These are phyloP conservation scores for Tenthredo scrophulariae DNA, from an alignment of 2,888 invertebrate genomes.

Conservation along the genomic window DNA sequence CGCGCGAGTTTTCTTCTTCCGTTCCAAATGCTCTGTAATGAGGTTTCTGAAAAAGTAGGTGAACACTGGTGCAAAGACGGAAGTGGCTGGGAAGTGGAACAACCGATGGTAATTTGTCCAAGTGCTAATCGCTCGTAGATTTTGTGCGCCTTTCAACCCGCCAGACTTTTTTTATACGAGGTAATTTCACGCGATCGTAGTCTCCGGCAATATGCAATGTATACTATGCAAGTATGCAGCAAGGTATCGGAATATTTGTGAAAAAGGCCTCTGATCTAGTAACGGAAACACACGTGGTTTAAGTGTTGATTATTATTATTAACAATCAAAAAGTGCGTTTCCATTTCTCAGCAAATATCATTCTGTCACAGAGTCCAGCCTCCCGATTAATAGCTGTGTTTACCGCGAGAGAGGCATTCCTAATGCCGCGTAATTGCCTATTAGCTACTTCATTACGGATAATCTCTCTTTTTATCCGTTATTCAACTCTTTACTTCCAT, in stretches of 20 bases:
- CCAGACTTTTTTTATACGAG: neutral
- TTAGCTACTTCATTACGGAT: conserved; percentile 49
- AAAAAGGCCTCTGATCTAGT: neutral
- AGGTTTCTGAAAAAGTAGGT: conserved; percentile 28
- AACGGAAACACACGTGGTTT: neutral
- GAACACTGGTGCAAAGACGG: conserved; percentile 32
- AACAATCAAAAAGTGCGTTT: conserved; percentile 17
- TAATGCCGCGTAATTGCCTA: conserved; percentile 67
- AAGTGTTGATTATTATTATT: neutral
- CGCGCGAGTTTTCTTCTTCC: conserved; percentile 25
- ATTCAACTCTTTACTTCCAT: conserved; percentile 6
- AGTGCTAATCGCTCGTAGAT: conserved; percentile 39
- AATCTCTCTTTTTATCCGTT: conserved; percentile 6
- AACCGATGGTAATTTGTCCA: conserved; percentile 31
- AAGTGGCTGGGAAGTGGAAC: conserved; percentile 45
- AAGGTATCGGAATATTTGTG: neutral
- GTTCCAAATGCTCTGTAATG: conserved; percentile 40
- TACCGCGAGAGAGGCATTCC: conserved; percentile 63
- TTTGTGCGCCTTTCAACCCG: neutral
- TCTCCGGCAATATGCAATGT: neutral
- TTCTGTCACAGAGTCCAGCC: neutral
- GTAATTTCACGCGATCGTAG: neutral
- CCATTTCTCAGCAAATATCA: conserved; percentile 6
- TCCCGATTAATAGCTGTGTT: conserved; percentile 40
- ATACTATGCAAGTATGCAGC: neutral